phyloP scores from a whole-genome alignment of 23 tunicate genomes.

The Corella eumyota region DNA sequence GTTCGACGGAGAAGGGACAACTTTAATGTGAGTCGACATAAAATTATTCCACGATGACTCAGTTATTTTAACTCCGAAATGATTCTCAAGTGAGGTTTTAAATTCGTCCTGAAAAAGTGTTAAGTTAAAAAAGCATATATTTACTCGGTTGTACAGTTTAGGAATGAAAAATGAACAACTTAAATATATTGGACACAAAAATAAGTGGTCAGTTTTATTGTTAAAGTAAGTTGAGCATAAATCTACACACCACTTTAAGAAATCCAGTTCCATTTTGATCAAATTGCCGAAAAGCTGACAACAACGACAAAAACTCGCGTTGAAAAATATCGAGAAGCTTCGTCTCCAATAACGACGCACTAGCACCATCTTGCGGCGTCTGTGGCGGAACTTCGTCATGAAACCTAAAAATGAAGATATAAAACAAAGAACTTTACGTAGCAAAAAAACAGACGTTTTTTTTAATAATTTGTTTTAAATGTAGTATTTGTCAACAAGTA shows the following conservation, averaged over 20 bases:
- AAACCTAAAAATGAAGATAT: slow-evolving; percentile 19
- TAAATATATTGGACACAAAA: too few relatives aligned
- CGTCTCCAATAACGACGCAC: slow-evolving; percentile 49
- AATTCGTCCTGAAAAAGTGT: slow-evolving; percentile 48
- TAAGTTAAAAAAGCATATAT: too few relatives aligned
- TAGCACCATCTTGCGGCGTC: slow-evolving; percentile 54
- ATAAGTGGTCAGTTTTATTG: too few relatives aligned
- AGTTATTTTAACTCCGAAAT: slow-evolving; percentile 31
- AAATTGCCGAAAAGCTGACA: slow-evolving; percentile 27
- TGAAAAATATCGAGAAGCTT: slow-evolving; percentile 70
- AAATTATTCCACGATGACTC: slow-evolving; percentile 48
- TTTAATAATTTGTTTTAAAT: neutral
- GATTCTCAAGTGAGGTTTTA: slow-evolving; percentile 42
- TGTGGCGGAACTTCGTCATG: slow-evolving; percentile 43
- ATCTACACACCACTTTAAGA: slow-evolving; percentile 38
- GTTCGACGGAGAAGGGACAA: slow-evolving; percentile 47
- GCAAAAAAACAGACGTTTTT: neutral
- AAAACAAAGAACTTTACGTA: neutral
- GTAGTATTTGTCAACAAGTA: neutral
- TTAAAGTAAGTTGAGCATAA: too few relatives aligned
- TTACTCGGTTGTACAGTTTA: too few relatives aligned
- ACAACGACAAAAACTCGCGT: slow-evolving; percentile 47
- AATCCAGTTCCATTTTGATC: slow-evolving; percentile 73
- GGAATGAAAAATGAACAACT: too few relatives aligned
- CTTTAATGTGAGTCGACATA: slow-evolving; percentile 17